A percentile compares a stretch with the other conserved stretches of the same genome.
These are phyloP conservation scores for Gila robusta DNA, from an alignment of 2,797 vertebrate species.

Conservation along the genomic window DNA sequence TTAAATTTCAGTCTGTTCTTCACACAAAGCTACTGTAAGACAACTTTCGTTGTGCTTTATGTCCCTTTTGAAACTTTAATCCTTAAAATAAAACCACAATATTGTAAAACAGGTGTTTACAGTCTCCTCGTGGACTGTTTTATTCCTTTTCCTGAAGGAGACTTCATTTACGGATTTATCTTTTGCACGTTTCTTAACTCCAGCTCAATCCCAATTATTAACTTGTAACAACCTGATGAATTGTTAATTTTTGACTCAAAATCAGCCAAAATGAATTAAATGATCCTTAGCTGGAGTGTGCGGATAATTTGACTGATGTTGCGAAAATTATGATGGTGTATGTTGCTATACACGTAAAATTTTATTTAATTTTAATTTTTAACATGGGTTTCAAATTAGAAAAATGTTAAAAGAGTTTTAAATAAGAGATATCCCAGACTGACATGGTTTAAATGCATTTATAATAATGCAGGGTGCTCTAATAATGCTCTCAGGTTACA, in stretches of 20 bases:
- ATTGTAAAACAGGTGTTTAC: no score
- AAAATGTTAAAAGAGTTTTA: background rate
- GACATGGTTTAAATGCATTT: background rate
- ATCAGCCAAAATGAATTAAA: background rate
- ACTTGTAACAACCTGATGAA: background rate
- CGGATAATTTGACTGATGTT: background rate
- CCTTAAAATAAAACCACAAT: no score
- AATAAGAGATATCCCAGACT: background rate
- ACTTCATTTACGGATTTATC: background rate
- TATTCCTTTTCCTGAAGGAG: background rate
- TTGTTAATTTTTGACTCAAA: background rate
- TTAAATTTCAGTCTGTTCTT: no score
- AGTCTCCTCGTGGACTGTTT: background rate
- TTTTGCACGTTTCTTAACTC: background rate
- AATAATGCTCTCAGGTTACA: background rate
- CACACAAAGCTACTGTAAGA: background rate
- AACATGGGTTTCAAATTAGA: no score
- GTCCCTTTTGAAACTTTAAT: no score
- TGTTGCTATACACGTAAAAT: background rate
- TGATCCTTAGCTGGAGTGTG: background rate
- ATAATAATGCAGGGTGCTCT: background rate
- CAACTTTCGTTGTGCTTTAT: background rate
- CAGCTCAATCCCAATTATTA: background rate
- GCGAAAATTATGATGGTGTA: no score
- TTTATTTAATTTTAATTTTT: no score